Base-by-base conservation (phyloP, 2,797 vertebrate genomes). In the Salarias fasciatus region DNA sequence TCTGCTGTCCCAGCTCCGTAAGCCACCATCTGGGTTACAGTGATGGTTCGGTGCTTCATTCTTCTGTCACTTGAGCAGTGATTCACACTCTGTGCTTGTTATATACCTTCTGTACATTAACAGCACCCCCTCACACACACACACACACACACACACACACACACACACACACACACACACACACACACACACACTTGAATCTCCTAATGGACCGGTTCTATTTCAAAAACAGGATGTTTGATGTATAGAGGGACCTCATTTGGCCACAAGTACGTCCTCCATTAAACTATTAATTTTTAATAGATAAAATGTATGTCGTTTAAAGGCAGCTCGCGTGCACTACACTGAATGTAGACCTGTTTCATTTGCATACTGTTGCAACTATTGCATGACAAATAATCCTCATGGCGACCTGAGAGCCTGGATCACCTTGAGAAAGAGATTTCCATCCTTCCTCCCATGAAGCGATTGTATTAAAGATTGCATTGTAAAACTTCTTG, bases 1-100 rank as follows among this genome's bases (percentile, higher is more conserved):
- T 13, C 31, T 24, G 47, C 7, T 49, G 49, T 15, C 18, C 61
- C 42, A 11, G 28, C 41, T 81, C 46, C 35, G 13, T 41, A 69
- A 37, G 48, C 40, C 37, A 62, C 33, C 69, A 77, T 72, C 71
- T 84, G 75, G 28, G 33, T 9, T 24, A 41, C 53, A 45, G 52
- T 38, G 38, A 50, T 40, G 12, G 29, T 44, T 13, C 30, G 52
- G 13, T 53, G 28, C 31, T 57, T 56, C 29, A 75, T 36, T 48
- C 54, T n/a, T 11, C 15, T 44, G 14, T 68, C 46, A 41, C 6
- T 58, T 18, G 9, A 63, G 35, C 38, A 37, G 36, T 64, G 37
- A 81, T 78, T 52, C 46, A 24, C 24, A 18, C 18, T 24, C 18
- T 24, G 24, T 24, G 18, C 18, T 24, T 24, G 24, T 24, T 24